phyloP scores from a whole-genome alignment of 2,797 vertebrate species.

The Microctenopoma lineatum region DNA sequence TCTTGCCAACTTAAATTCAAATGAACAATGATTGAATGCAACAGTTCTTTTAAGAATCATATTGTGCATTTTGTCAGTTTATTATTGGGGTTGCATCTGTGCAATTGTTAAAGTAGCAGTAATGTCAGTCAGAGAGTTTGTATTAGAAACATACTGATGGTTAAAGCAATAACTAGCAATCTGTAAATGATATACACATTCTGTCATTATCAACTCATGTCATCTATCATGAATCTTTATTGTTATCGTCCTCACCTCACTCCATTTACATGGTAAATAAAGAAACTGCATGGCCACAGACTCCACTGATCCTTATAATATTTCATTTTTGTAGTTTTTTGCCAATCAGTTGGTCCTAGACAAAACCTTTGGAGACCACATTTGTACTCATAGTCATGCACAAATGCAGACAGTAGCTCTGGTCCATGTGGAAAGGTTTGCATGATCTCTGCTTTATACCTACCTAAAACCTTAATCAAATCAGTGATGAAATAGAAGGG shows the following conservation, averaged over 20 bases:
- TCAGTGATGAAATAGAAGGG: slow-evolving; percentile 53
- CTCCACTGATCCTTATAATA: no score
- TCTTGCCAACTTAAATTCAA: slow-evolving; percentile 44
- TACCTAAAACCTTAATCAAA: slow-evolving; percentile 45
- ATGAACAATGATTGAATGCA: slow-evolving; percentile 29
- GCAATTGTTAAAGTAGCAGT: neutral
- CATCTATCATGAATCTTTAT: slow-evolving; percentile 34
- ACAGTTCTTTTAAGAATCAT: slow-evolving; percentile 17
- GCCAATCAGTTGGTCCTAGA: neutral
- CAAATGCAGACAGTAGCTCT: slow-evolving; percentile 1
- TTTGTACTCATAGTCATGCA: slow-evolving; percentile 6
- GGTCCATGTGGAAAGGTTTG: slow-evolving; percentile 16
- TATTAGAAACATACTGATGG: no score
- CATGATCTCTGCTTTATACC: slow-evolving; percentile 39
- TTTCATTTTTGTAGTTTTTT: no score
- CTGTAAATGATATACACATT: neutral
- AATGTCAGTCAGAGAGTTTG: no score
- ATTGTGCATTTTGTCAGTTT: neutral
- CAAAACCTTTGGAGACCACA: neutral
- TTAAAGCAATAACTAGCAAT: slow-evolving; percentile 14
- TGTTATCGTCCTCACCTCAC: slow-evolving; percentile 21
- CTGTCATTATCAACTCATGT: slow-evolving; percentile 25
- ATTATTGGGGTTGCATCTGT: slow-evolving; percentile 1
- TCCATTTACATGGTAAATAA: slow-evolving; percentile 2
- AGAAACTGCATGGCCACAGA: neutral